Evolutionary conservation across 2,113 vertebrate species (phyloP).

Genomic region (Aythya baeri): DNA sequence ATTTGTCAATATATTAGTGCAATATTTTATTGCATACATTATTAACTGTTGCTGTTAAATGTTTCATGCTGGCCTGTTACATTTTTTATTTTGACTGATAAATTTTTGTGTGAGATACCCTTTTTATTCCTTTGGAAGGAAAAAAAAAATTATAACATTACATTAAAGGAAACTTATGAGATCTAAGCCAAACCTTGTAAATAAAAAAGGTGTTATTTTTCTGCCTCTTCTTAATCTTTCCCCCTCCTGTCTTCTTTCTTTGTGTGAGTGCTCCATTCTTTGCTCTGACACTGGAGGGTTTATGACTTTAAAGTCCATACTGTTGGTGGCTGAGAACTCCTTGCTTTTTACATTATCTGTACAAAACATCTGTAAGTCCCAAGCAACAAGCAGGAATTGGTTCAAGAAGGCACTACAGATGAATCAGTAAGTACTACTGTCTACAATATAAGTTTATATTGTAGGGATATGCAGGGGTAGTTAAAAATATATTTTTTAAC

Average conservation of each 20-base stretch:
- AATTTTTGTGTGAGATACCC: slow-evolving; percentile 55
- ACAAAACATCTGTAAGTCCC: slow-evolving; percentile 59
- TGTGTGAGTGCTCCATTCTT: slow-evolving; percentile 10
- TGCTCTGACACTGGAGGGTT: slow-evolving; percentile 9
- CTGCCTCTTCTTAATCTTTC: slow-evolving; percentile 10
- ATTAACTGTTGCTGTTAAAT: slow-evolving; percentile 78
- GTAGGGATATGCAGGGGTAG: neutral
- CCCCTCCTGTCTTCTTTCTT: neutral
- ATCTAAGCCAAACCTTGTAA: neutral
- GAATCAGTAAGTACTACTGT: neutral
- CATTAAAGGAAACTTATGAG: slow-evolving; percentile 46
- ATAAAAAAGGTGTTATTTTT: slow-evolving; percentile 41
- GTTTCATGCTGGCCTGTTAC: slow-evolving; percentile 75
- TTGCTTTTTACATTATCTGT: slow-evolving; percentile 64
- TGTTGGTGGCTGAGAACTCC: slow-evolving; percentile 35
- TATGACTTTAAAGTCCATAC: slow-evolving; percentile 27
- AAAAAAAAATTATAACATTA: slow-evolving; percentile 15
- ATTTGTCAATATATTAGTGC: slow-evolving; percentile 83
- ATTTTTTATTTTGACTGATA: slow-evolving; percentile 76
- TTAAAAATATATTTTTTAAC: neutral
- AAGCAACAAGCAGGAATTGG: slow-evolving; percentile 10
- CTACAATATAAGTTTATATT: neutral
- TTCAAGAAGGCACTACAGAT: slow-evolving; percentile 7
- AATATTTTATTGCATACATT: slow-evolving; percentile 81
- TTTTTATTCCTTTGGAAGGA: slow-evolving; percentile 60